These are phyloP conservation scores for Caenorhabditis latens DNA, from an alignment of 1,140 invertebrate genomes.

Conservation along the genomic window DNA sequence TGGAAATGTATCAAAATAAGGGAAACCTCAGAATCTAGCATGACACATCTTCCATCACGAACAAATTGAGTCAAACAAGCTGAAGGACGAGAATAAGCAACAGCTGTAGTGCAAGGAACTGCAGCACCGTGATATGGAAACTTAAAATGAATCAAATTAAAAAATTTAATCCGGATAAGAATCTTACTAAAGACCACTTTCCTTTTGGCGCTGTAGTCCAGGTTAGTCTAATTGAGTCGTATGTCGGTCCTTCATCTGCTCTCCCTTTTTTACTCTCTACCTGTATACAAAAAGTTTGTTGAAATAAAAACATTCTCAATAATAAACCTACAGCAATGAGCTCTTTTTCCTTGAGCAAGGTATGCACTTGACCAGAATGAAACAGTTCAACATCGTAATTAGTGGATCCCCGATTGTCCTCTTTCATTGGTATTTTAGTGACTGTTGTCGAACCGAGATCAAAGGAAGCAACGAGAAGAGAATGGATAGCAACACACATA, in stretches of 20 bases:
- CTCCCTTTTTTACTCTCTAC: neutral
- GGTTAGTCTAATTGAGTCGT: conserved; percentile 12
- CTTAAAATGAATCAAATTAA: neutral
- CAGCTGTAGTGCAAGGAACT: conserved; percentile 5
- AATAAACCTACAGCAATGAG: neutral
- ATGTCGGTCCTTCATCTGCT: neutral
- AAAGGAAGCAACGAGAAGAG: conserved; percentile 29
- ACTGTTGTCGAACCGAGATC: conserved; percentile 34
- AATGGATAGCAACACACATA: conserved; percentile 37
- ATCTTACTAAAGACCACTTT: conserved; percentile 28
- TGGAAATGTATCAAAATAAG: neutral
- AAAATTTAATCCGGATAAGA: no score
- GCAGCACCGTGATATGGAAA: conserved; percentile 40
- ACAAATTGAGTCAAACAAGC: conserved; percentile 27
- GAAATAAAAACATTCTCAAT: no score
- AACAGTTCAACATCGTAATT: conserved; percentile 41
- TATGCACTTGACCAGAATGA: conserved; percentile 27
- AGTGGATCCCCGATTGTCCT: conserved; percentile 29
- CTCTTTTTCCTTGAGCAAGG: neutral
- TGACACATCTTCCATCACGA: conserved; percentile 36
- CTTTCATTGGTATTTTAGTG: conserved; percentile 34
- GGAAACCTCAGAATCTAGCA: conserved; percentile 29
- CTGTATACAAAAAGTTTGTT: neutral
- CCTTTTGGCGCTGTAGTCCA: conserved; percentile 26
- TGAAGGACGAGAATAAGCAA: conserved; percentile 7